These are phyloP conservation scores for Lycaon pictus DNA, from an alignment of 2,113 vertebrate species.

Conservation along the genomic window DNA sequence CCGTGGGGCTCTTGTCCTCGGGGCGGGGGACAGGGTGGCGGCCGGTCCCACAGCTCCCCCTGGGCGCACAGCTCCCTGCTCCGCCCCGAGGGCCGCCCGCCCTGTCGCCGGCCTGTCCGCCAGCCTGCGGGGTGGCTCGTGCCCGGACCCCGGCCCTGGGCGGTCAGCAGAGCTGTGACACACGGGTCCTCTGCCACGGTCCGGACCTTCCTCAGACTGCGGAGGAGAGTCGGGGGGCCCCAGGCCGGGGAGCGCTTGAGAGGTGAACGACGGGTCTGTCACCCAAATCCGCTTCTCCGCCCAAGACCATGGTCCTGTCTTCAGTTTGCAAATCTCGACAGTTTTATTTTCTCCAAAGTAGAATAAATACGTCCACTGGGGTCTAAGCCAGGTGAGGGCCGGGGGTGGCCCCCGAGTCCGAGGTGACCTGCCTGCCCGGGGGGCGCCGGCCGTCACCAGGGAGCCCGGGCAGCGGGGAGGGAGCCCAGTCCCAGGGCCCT, in stretches of 20 bases:
- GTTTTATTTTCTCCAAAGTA: constrained; percentile 77
- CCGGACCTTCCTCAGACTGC: constrained; percentile 61
- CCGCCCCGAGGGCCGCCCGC: too few species aligned
- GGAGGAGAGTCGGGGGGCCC: constrained; percentile 30
- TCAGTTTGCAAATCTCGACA: constrained; percentile 77
- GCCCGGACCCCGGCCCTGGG: neutral
- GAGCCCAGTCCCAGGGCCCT: constrained; percentile 69
- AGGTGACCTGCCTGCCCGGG: constrained; percentile 70
- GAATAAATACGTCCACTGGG: constrained; percentile 73
- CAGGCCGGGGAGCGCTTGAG: neutral
- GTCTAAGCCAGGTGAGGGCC: constrained; percentile 71
- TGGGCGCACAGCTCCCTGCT: too few species aligned
- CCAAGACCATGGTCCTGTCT: constrained; percentile 83
- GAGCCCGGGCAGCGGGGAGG: neutral
- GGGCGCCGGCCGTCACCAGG: constrained; percentile 74
- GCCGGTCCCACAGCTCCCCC: too few species aligned
- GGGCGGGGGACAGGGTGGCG: too few species aligned
- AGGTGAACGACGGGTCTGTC: constrained; percentile 59
- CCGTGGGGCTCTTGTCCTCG: too few species aligned
- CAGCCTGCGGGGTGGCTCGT: too few species aligned
- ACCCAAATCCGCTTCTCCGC: constrained; percentile 67
- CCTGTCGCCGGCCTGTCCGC: too few species aligned
- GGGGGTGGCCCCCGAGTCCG: constrained; percentile 62
- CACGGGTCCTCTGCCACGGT: neutral
- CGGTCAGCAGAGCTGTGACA: constrained; percentile 39